A percentile compares a stretch with the other conserved stretches of the same genome.
Conservation (phyloP, 1,140 invertebrate species). For the Plectrocnemia conspersa region DNA sequence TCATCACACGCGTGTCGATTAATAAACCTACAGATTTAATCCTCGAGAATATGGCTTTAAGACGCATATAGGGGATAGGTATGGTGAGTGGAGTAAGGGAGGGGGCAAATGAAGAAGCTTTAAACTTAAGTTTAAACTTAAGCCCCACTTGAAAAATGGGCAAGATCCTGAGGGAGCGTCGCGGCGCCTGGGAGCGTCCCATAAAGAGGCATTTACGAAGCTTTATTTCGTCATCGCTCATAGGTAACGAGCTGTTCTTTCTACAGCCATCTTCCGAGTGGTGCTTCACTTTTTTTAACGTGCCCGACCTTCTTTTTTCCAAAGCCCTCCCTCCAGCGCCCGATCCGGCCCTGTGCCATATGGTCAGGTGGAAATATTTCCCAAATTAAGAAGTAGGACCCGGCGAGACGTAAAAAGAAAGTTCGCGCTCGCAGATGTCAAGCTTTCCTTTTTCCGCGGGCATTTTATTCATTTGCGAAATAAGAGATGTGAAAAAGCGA, state of each 20-base stretch:
- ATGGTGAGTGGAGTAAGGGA: not conserved
- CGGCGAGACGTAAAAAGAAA: not conserved
- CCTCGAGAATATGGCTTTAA: not conserved
- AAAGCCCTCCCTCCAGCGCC: not conserved
- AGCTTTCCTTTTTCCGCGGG: no score
- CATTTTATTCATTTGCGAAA: no score
- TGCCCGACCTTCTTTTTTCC: conserved; percentile 2
- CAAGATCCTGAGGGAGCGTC: conserved; percentile 4
- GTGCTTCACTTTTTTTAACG: conserved; percentile 4
- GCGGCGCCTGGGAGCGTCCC: conserved; percentile 5
- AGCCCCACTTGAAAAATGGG: conserved; percentile 24
- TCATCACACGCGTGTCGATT: conserved; percentile 10
- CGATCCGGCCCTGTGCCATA: conserved; percentile 11
- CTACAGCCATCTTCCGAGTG: no score
- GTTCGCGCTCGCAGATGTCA: conserved; percentile 3
- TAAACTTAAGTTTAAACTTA: conserved; percentile 21
- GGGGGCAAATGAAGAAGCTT: conserved; percentile 6
- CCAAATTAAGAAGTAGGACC: conserved; percentile 5
- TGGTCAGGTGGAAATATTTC: conserved; percentile 11
- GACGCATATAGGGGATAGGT: not conserved
- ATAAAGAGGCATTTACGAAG: conserved; percentile 24
- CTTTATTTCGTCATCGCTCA: conserved; percentile 29
- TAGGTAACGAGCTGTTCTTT: conserved; percentile 19
- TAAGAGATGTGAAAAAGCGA: no score
- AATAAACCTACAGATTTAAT: conserved; percentile 10